Base-by-base conservation (phyloP, 2,888 invertebrate species). In the Epirrita christyi region DNA sequence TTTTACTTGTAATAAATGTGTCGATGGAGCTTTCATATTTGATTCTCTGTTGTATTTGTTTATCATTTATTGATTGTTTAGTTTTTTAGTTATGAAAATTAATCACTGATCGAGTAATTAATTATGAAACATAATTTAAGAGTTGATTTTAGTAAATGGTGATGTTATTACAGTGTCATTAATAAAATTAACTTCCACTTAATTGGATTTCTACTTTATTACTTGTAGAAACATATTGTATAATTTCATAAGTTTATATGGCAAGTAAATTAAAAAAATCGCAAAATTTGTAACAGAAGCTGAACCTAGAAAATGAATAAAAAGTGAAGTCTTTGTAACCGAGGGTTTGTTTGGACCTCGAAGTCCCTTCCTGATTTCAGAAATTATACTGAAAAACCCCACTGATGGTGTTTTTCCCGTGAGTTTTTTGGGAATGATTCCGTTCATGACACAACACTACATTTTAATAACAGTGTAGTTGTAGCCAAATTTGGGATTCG, bases 201-300 rank as follows among this genome's bases (percentile, higher is more conserved):
- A 85, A 81, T 85, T 84, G 83, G 78, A 87, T 88, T 89, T 90
- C 85, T 89, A 89, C 87, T 89, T 89, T 89, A 88, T 86, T 89
- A 51, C 47, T 59, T 36, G 15, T 59, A 87, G 84, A 61, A 60
- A 58, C 85, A 66, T 48, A 85, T 83, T 87, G 82, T 88, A 86
- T 87, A 86, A 84, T 86, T 80, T 84, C 82, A 72, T 78, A 82
- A 84, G 81, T 80, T 21, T 77, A 83, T 74, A 87, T 89, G 88
- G 85, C 86, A 83, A 83, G 82, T 76, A 84, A 85, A 81, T 75
- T 54, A 72, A 81, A 90, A 87, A 92, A 90, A 90, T 86, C 83
- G 91, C 85, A 90, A 92, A 92, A 92, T 85, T 59, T 91, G 90
- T 91, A 89, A 90, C 84, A 78, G n/a, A n/a, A 21, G 4, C 21